Base-by-base conservation (phyloP, 1,140 invertebrate species). In the Xylocopa sonorina region DNA sequence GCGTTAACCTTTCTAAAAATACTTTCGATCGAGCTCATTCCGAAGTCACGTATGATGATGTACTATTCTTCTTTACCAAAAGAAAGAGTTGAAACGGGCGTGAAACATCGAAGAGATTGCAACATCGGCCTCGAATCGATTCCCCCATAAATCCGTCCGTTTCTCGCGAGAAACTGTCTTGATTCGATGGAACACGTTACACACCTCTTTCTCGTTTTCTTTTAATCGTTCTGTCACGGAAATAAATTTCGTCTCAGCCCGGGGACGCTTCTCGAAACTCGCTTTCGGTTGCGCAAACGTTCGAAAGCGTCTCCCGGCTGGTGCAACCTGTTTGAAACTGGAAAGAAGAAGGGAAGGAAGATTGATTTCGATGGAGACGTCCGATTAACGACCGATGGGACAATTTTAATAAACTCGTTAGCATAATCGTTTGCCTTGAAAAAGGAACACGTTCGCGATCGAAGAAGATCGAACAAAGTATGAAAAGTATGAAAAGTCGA, bases 401-500 rank as follows among this genome's bases (percentile, higher is more conserved):
- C 43, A 57, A 78, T 78, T 81, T 78, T 71, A 63, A 78, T 81
- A 72, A 81, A 81, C 58, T 78, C 75, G 79, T 71, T 48, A 53
- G 27, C 74, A 34, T 63, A 55, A 77, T 67, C 57, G 50, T 21
- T 57, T 51, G 72, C n/a, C n/a, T n/a, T 29, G 50, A 27, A 4
- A 67, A 62, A 66, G 57, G n/a, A n/a, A n/a, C n/a, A n/a, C n/a
- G n/a, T n/a, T n/a, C n/a, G n/a, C n/a, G n/a, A n/a, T n/a, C n/a
- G n/a, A n/a, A n/a, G n/a, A n/a, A n/a, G n/a, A n/a, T n/a, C n/a
- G n/a, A n/a, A n/a, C n/a, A n/a, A n/a, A n/a, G n/a, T n/a, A n/a
- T n/a, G n/a, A n/a, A n/a, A n/a, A n/a, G n/a, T n/a, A n/a, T n/a
- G n/a, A 3, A 14, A 6, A 1, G 24, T 10, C 1, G n/a, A 27